Evolutionary conservation across 2,888 invertebrate species (phyloP).

Genomic region (Leptopilina drosophilae): DNA sequence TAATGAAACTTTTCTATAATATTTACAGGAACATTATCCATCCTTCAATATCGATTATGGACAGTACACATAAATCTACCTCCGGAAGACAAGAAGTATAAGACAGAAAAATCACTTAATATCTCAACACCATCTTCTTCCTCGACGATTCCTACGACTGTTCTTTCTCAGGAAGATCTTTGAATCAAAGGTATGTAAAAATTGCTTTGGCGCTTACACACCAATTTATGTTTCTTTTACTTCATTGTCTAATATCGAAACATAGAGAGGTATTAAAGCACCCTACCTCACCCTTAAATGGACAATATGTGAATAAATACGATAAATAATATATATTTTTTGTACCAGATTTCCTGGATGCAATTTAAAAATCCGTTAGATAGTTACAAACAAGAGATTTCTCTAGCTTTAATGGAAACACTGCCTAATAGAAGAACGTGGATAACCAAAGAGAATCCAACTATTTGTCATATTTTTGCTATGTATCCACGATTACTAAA

Average conservation of each 20-base stretch:
- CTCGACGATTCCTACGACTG: neutral
- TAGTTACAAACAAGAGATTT: neutral
- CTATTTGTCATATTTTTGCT: constrained; percentile 4
- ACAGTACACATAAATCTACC: constrained; percentile 43
- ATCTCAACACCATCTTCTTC: neutral
- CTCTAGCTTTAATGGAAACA: neutral
- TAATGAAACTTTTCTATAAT: neutral
- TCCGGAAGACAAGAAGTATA: constrained; percentile 41
- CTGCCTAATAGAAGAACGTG: constrained; percentile 24
- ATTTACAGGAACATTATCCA: constrained; percentile 46
- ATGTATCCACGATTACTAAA: constrained; percentile 39
- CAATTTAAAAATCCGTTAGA: neutral
- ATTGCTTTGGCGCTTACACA: too few relatives aligned
- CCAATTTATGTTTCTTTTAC: too few relatives aligned
- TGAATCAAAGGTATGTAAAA: constrained; percentile 7
- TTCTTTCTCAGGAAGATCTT: neutral
- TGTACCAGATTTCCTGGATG: constrained; percentile 8
- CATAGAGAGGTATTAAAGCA: too few relatives aligned
- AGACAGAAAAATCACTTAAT: neutral
- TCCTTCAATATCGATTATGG: constrained; percentile 46
- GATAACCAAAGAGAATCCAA: constrained; percentile 23
- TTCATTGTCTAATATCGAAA: too few relatives aligned
- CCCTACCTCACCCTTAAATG: neutral
- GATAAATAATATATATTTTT: too few relatives aligned
- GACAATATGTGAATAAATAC: too few relatives aligned